Evolutionary conservation across 2,888 invertebrate species (phyloP).

Genomic region (Coecobrya sp.): DNA sequence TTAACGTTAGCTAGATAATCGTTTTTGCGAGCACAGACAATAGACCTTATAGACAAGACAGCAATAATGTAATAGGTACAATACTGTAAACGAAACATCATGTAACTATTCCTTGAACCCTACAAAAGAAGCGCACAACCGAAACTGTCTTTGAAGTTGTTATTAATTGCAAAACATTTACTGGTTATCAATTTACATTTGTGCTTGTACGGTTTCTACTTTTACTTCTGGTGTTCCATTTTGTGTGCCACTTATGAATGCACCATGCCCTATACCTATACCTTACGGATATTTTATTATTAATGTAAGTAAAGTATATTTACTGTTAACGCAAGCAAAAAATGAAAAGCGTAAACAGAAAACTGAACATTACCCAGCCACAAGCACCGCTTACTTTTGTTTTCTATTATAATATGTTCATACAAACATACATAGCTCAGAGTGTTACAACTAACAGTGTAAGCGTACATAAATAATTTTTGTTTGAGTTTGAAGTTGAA

Average conservation of each 20-base stretch:
- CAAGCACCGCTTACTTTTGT: neutral
- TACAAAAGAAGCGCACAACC: neutral
- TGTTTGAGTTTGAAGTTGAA: neutral
- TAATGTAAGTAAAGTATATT: neutral
- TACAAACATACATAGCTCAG: too few relatives aligned
- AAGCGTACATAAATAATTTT: neutral
- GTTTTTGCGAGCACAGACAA: too few relatives aligned
- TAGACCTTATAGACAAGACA: too few relatives aligned
- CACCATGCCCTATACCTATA: too few relatives aligned
- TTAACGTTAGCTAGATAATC: too few relatives aligned
- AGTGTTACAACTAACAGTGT: neutral
- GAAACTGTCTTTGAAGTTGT: conserved; percentile 35
- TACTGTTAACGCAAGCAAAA: neutral
- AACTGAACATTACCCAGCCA: neutral
- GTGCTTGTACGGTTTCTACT: neutral
- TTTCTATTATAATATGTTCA: too few relatives aligned
- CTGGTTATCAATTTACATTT: neutral
- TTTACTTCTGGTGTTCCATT: neutral
- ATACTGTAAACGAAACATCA: too few relatives aligned
- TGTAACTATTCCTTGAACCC: neutral
- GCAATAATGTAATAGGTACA: too few relatives aligned
- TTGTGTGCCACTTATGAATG: neutral
- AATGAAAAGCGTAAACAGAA: neutral
- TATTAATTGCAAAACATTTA: conserved; percentile 36
- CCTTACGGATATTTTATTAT: too few relatives aligned